Evolutionary conservation across 2,113 vertebrate genomes (phyloP).

Genomic region (Corvus hawaiiensis): DNA sequence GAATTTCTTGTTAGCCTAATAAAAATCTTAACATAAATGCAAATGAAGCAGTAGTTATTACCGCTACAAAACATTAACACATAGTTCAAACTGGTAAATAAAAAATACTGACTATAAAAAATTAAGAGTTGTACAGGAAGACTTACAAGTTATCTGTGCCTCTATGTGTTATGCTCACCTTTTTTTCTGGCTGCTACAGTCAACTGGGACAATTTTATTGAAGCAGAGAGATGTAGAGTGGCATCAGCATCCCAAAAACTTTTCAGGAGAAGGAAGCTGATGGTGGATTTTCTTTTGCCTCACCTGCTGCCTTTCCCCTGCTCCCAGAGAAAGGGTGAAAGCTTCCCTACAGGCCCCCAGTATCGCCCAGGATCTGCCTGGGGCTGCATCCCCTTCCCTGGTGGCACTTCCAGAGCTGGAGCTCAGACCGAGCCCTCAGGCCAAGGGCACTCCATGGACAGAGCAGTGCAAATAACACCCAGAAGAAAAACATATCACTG

Average conservation of each 20-base stretch:
- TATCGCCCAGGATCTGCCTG: fast-evolving
- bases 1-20: neutral
- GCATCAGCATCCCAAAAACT: neutral
- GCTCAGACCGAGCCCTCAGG: neutral
- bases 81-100: neutral
- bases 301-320: neutral
- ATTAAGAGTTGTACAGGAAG: neutral
- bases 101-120: neutral
- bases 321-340: neutral
- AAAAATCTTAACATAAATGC: neutral
- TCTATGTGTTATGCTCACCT: fast-evolving
- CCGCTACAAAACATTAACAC: neutral
- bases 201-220: neutral
- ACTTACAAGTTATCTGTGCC: neutral
- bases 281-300: neutral
- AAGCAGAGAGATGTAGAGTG: neutral
- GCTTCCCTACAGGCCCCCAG: fast-evolving
- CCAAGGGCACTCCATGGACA: neutral
- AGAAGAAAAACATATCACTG: neutral
- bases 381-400: fast-evolving
- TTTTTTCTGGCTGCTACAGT: neutral
- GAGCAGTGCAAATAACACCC: neutral
- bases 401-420: neutral
- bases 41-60: neutral
- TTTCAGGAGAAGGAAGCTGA: neutral